Conservation (phyloP, 1,140 invertebrate species). For the Bombus confusus region DNA sequence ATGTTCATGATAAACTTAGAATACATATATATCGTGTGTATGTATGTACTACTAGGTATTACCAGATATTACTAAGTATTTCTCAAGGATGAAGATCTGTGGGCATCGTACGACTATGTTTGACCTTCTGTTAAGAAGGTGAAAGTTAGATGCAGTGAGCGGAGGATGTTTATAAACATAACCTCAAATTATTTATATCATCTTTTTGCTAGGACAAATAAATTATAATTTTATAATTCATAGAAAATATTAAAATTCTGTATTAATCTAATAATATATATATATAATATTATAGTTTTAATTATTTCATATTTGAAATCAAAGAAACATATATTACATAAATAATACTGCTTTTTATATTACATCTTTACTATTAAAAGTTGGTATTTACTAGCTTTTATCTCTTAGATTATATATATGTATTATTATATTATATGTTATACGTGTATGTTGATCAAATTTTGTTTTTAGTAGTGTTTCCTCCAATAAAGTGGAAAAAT, state of each 20-base stretch:
- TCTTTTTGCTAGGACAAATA: background rate
- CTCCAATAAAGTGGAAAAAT: background rate
- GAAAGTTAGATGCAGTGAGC: background rate
- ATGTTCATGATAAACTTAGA: too few species aligned
- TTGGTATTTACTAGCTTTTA: background rate
- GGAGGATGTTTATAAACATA: constrained; percentile 21
- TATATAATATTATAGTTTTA: background rate
- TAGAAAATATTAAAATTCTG: background rate
- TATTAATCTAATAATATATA: background rate
- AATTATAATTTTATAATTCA: background rate
- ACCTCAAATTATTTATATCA: background rate
- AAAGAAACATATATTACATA: background rate
- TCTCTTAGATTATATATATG: background rate
- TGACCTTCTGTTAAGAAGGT: background rate
- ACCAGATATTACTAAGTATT: too few species aligned
- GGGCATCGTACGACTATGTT: background rate
- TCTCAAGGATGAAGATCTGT: background rate
- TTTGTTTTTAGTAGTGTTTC: background rate
- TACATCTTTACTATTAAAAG: background rate
- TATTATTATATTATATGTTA: background rate
- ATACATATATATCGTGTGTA: too few species aligned
- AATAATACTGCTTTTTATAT: background rate
- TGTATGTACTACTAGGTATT: too few species aligned
- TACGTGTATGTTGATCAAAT: background rate
- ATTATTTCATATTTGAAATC: background rate